Evolutionary conservation across 2,888 invertebrate genomes (phyloP).

Genomic region (Leptinotarsa haldemani): DNA sequence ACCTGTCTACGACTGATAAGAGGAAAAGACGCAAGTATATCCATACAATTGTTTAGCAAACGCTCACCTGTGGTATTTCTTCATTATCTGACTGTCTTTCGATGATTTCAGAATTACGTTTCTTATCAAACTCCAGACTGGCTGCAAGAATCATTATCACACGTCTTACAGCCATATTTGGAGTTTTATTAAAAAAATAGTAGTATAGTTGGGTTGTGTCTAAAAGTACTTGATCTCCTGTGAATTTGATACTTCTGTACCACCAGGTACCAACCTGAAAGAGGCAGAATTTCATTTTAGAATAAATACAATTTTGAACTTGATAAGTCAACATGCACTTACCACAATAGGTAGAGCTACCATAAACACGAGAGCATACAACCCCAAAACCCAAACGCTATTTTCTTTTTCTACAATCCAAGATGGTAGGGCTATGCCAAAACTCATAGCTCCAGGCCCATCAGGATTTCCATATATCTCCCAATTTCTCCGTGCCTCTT

Average conservation of each 20-base stretch:
- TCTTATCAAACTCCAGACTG: conserved; percentile 94
- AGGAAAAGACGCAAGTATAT: too few species aligned
- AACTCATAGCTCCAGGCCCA: conserved; percentile 98
- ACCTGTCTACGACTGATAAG: too few species aligned
- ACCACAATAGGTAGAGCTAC: conserved; percentile 90
- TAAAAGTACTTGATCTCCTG: conserved; percentile 94
- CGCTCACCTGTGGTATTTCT: conserved; percentile 79
- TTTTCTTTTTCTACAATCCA: conserved; percentile 99
- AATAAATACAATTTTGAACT: not conserved
- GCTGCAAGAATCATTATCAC: conserved; percentile 97
- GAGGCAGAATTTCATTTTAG: not conserved
- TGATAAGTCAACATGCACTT: conserved; percentile 59
- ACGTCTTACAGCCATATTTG: conserved; percentile 93
- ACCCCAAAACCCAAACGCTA: conserved; percentile 95
- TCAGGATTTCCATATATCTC: conserved; percentile 99
- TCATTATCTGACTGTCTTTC: conserved; percentile 94
- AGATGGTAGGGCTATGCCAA: conserved; percentile 98
- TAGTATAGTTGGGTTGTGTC: conserved; percentile 98
- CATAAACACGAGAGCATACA: conserved; percentile 98
- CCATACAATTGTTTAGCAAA: not conserved
- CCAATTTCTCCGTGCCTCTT: conserved; percentile 97
- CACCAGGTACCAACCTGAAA: conserved; percentile 93
- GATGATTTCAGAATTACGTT: conserved; percentile 92
- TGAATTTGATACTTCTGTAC: conserved; percentile 97
- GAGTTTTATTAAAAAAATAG: conserved; percentile 95